Evolutionary conservation across 2,888 invertebrate genomes (phyloP), one percentile per base, ranked within the genome.

Genomic region (Tenthredo notha): DNA sequence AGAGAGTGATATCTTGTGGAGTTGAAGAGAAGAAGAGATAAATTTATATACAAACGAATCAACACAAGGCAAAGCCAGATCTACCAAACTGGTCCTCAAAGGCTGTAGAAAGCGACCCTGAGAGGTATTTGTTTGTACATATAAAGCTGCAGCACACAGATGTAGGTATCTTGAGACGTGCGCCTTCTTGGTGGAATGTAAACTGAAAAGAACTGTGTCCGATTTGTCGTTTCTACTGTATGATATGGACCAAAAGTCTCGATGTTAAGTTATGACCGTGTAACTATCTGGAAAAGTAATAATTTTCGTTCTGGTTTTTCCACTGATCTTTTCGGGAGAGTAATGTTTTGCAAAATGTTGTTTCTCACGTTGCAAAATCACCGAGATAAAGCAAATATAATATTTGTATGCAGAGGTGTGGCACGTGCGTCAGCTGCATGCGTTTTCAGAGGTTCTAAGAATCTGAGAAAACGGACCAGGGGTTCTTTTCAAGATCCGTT

Each of bases 41-140:
- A 21, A 37, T 15, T 37, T 80, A 10, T 61, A n/a, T 10, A 61
- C 47, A 18, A 33, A 80, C 10, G 80, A 25, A 47, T 67, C 43
- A 82, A 82, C 65, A 67, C 65, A 9, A 67, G 67, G 67, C 82
- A 12, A 70, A 67, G 83, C 47, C 12, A 83, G 83, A 67, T 67
- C 61, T 15, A 18, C 47, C 7, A 83, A 83, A 67, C 83, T 83
- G 83, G 83, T 83, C 83, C 47, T 65, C 33, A 40, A 61, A 83
- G 67, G 18, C 70, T 10, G 83, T 83, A 83, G 83, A 83, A 83
- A 83, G 83, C 83, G 67, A 83, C 83, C 61, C 47, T 15, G 47
- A 67, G 47, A 83, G 65, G 67, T 37, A 47, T 65, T 83, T 67
- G 67, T 83, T 83, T 47, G 50, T 67, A 83, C 82, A 43, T 65